Evolutionary conservation across 2,888 invertebrate genomes (phyloP).

Genomic region (Cephonodes hylas): DNA sequence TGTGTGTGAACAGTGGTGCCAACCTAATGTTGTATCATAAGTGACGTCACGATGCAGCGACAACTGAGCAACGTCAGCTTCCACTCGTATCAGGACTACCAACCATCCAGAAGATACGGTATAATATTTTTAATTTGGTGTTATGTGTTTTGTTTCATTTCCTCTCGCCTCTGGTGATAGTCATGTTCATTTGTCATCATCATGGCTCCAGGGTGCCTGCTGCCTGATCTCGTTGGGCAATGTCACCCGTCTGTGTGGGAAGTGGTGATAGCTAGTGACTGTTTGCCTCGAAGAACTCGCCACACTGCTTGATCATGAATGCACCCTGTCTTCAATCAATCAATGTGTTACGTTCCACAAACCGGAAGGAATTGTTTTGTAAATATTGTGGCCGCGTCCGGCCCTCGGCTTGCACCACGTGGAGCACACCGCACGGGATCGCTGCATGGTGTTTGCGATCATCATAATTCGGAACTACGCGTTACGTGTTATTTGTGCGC

Average conservation of each 20-base stretch:
- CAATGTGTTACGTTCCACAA: no score
- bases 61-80: constrained; percentile 75
- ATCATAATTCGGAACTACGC: neutral
- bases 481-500: neutral
- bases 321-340: neutral
- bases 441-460: neutral
- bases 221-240: no score
- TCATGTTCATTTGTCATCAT: neutral
- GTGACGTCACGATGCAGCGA: constrained; percentile 61
- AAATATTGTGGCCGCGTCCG: neutral
- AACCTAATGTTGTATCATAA: constrained; percentile 39
- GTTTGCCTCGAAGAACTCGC: neutral
- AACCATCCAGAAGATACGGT: constrained; percentile 72
- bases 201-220: neutral
- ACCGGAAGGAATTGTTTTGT: no score
- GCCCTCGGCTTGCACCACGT: neutral
- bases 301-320: neutral
- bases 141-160: neutral
- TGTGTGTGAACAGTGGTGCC: constrained; percentile 27
- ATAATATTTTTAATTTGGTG: neutral
- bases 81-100: constrained; percentile 74
- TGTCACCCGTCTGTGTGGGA: no score
- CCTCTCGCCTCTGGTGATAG: neutral
- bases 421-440: neutral
- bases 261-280: neutral